Percentiles rank a stretch among this genome's conserved stretches.
Conservation (phyloP, 2,797 vertebrate species). For the Mycteria americana region DNA sequence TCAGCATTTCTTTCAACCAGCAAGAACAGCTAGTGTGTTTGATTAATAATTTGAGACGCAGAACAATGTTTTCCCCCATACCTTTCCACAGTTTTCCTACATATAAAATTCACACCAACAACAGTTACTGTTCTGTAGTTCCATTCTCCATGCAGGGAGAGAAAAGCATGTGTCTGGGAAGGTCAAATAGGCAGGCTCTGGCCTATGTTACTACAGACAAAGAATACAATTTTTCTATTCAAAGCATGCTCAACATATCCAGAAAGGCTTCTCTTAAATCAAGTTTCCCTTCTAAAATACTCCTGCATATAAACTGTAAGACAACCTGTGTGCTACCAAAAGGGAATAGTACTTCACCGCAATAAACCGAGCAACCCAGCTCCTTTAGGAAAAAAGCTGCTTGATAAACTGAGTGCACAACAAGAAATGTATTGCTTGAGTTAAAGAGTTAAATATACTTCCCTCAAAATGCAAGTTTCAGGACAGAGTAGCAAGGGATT, state of each 20-base stretch:
- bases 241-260: slow-evolving; percentile 1
- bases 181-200: not conserved
- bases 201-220: not conserved
- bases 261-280: not conserved
- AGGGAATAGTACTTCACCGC: slow-evolving; percentile 11
- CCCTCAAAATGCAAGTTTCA: not conserved
- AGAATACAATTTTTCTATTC: slow-evolving; percentile 17
- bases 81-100: not conserved
- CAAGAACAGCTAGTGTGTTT: not conserved
- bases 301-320: slow-evolving; percentile 25
- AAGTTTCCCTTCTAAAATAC: not conserved
- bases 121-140: not conserved
- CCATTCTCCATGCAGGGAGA: not conserved
- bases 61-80: not conserved
- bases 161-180: not conserved
- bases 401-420: not conserved
- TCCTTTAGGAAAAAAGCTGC: not conserved
- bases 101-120: not conserved
- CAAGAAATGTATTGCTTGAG: not conserved
- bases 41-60: not conserved
- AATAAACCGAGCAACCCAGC: not conserved
- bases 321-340: not conserved
- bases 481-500: slow-evolving; percentile 25
- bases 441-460: slow-evolving; percentile 9
- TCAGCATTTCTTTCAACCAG: slow-evolving; percentile 24